These are phyloP conservation scores for Propithecus coquereli DNA, from an alignment of 2,113 vertebrate species.

Conservation along the genomic window DNA sequence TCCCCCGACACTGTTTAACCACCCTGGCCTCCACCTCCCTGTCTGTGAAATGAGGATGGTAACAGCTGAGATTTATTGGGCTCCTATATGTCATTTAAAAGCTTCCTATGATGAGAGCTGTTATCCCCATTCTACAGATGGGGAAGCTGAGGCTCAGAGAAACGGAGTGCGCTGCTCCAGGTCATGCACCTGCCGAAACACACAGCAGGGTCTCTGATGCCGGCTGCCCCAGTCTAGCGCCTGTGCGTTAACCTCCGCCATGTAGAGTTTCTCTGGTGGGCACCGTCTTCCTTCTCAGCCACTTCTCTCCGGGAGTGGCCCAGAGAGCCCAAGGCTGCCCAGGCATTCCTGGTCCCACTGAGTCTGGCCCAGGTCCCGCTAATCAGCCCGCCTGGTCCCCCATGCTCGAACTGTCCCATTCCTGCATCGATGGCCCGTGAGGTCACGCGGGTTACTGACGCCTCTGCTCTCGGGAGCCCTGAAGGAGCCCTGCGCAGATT, in stretches of 20 bases:
- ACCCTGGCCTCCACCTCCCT: not conserved
- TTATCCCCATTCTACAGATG: not conserved
- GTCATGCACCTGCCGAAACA: fast-evolving
- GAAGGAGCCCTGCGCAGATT: slow-evolving; percentile 19
- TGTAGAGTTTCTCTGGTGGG: not conserved
- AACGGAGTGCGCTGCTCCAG: not conserved
- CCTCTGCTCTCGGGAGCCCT: slow-evolving; percentile 60
- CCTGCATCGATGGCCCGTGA: not conserved
- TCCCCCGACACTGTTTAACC: not conserved
- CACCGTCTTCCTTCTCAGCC: not conserved
- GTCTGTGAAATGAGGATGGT: not conserved
- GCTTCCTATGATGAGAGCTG: not conserved
- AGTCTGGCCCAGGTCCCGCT: not conserved
- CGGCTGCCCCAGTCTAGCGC: not conserved
- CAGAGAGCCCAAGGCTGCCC: not conserved
- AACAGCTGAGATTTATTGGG: not conserved
- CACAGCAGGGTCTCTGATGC: fast-evolving
- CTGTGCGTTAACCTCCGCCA: fast-evolving
- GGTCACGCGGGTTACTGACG: not conserved
- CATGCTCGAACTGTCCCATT: not conserved
- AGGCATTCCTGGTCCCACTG: not conserved
- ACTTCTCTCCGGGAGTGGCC: not conserved
- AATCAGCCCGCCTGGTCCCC: not conserved
- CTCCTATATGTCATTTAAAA: not conserved
- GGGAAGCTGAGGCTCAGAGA: not conserved